Conservation (phyloP, 2,797 vertebrate genomes). For the Oceanodroma leucorhoa region DNA sequence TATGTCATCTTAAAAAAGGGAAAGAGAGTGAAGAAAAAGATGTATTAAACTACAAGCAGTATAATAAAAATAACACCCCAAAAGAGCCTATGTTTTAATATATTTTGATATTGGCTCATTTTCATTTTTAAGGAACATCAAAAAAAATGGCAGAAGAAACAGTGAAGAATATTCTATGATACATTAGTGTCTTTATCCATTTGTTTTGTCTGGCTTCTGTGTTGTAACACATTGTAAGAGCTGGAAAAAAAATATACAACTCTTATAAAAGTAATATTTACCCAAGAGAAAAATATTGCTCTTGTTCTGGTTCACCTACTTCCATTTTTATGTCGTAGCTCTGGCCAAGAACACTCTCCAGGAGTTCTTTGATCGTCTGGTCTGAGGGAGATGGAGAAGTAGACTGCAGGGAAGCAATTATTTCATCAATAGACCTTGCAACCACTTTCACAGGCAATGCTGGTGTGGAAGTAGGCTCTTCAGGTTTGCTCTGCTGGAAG, state of each 20-base stretch:
- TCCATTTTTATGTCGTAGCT: slow-evolving; percentile 62
- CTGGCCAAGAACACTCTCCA: slow-evolving; percentile 73
- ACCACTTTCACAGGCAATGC: background rate
- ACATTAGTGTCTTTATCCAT: background rate
- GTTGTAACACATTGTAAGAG: slow-evolving; percentile 42
- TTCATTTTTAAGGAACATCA: background rate
- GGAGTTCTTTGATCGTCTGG: slow-evolving; percentile 71
- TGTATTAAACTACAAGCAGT: background rate
- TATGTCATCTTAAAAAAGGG: background rate
- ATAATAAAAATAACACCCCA: background rate
- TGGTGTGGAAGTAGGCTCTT: background rate
- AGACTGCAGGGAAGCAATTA: slow-evolving; percentile 73
- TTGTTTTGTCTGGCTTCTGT: slow-evolving; percentile 61
- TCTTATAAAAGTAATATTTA: slow-evolving; percentile 46
- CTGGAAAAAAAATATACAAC: slow-evolving; percentile 50
- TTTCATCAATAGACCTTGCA: slow-evolving; percentile 73
- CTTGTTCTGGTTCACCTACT: slow-evolving; percentile 64
- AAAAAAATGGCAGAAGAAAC: background rate
- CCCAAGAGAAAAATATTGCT: slow-evolving; percentile 31
- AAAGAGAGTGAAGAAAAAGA: background rate
- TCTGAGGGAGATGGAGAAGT: slow-evolving; percentile 64
- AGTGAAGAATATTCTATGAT: background rate
- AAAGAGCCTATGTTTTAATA: background rate
- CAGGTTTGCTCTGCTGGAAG: slow-evolving; percentile 2
- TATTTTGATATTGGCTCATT: background rate